phyloP scores from a whole-genome alignment of 1,140 invertebrate species.

The Listronotus bonariensis region DNA sequence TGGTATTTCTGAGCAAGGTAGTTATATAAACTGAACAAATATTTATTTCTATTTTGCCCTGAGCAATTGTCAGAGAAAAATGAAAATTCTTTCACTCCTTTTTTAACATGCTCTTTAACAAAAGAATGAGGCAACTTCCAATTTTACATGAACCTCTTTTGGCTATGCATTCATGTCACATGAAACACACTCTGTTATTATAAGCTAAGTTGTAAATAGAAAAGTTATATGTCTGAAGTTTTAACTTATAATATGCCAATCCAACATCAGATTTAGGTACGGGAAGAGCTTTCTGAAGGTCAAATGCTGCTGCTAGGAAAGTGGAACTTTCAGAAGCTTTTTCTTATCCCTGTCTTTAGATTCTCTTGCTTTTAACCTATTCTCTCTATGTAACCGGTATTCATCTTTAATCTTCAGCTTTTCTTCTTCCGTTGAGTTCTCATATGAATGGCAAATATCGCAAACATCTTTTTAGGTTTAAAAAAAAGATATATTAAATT shows the following conservation, averaged over 20 bases:
- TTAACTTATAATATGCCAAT: conserved; percentile 30
- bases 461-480: conserved; percentile 23
- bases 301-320: too few relatives aligned
- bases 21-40: conserved; percentile 51
- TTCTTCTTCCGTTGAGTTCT: neutral
- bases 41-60: too few relatives aligned
- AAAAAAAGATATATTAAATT: conserved; percentile 27
- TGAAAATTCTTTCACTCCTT: conserved; percentile 43
- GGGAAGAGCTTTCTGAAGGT: neutral
- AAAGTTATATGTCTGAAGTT: conserved; percentile 42
- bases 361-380: too few relatives aligned
- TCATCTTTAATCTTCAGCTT: too few relatives aligned
- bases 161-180: conserved; percentile 45
- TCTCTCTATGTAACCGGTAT: too few relatives aligned
- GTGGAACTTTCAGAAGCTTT: too few relatives aligned
- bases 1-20: conserved; percentile 44
- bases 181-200: conserved; percentile 42
- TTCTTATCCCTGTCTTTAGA: too few relatives aligned
- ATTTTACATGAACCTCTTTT: conserved; percentile 46
- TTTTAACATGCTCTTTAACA: conserved; percentile 34
- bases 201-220: conserved; percentile 43
- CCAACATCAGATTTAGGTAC: conserved; percentile 18
- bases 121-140: conserved; percentile 43
- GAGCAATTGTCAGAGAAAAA: conserved; percentile 55
- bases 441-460: conserved; percentile 16